These are phyloP conservation scores for Apis dorsata DNA, from an alignment of 1,140 invertebrate species.

Conservation along the genomic window DNA sequence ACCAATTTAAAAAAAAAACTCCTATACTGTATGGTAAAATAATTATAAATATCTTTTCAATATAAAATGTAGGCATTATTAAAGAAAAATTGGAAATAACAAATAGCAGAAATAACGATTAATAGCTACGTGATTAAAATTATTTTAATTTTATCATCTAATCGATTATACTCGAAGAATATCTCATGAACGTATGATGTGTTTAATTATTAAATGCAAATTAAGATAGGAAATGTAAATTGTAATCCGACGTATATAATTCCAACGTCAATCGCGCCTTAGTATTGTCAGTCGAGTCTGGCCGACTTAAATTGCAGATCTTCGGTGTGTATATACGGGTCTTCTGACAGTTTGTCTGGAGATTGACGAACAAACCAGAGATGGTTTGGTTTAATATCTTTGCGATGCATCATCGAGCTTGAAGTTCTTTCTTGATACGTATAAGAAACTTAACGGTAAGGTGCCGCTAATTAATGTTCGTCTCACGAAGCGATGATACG, in stretches of 20 bases:
- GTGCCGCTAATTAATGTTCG: not conserved
- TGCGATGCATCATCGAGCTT: not conserved
- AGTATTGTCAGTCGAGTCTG: conserved; percentile 5
- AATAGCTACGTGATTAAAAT: not conserved
- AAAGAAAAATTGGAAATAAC: too few relatives aligned
- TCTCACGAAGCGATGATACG: not conserved
- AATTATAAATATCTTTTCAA: too few relatives aligned
- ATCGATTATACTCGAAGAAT: not conserved
- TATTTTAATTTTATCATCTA: not conserved
- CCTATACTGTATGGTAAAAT: too few relatives aligned
- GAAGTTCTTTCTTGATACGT: not conserved
- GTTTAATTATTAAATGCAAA: not conserved
- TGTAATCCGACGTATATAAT: conserved; percentile 15
- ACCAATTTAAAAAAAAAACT: too few relatives aligned
- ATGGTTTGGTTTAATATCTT: conserved; percentile 7
- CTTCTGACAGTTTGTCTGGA: conserved; percentile 17
- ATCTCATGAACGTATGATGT: not conserved
- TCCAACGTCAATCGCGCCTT: conserved; percentile 13
- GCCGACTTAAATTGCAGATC: conserved; percentile 15
- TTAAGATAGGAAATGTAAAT: conserved; percentile 24
- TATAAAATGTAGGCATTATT: too few relatives aligned
- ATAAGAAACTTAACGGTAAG: not conserved
- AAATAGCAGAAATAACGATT: too few relatives aligned
- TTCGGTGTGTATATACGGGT: conserved; percentile 13
- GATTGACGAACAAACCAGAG: conserved; percentile 36